Evolutionary conservation across 2,888 invertebrate species (phyloP).

Genomic region (Drosophila anomalata): DNA sequence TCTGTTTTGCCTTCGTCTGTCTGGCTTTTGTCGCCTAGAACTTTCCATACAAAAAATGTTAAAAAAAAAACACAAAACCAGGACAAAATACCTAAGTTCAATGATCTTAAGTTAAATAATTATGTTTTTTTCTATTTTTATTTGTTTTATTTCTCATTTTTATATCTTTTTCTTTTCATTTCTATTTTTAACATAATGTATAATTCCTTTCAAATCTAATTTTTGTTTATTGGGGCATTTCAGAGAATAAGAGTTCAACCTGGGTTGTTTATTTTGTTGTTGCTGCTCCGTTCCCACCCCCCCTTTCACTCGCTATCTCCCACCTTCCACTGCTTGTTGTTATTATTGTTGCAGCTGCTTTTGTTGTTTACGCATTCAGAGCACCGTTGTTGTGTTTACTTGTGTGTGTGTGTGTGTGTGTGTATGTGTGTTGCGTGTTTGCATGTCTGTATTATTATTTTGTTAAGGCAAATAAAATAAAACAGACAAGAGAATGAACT

Average conservation of each 20-base stretch:
- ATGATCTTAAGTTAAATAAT: slow-evolving; percentile 9
- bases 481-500: slow-evolving; percentile 53
- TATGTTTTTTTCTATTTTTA: neutral
- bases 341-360: slow-evolving; percentile 72
- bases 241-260: slow-evolving; percentile 18
- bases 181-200: neutral
- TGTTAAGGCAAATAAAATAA: slow-evolving; percentile 78
- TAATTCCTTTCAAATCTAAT: slow-evolving; percentile 8
- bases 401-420: slow-evolving; percentile 38
- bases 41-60: slow-evolving; percentile 59
- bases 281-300: slow-evolving; percentile 11
- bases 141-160: neutral
- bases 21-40: slow-evolving; percentile 60
- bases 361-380: slow-evolving; percentile 70
- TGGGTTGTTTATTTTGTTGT: slow-evolving; percentile 43
- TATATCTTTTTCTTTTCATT: neutral
- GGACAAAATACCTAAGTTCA: neutral
- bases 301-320: neutral
- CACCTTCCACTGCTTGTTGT: slow-evolving; percentile 23
- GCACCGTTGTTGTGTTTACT: slow-evolving; percentile 8
- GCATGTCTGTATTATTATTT: slow-evolving; percentile 73
- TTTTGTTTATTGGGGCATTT: slow-evolving; percentile 25
- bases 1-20: no score
- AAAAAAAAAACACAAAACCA: slow-evolving; percentile 34
- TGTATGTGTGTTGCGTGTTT: slow-evolving; percentile 47